Conservation (phyloP, 2,888 invertebrate species). For the Oithona nana region DNA sequence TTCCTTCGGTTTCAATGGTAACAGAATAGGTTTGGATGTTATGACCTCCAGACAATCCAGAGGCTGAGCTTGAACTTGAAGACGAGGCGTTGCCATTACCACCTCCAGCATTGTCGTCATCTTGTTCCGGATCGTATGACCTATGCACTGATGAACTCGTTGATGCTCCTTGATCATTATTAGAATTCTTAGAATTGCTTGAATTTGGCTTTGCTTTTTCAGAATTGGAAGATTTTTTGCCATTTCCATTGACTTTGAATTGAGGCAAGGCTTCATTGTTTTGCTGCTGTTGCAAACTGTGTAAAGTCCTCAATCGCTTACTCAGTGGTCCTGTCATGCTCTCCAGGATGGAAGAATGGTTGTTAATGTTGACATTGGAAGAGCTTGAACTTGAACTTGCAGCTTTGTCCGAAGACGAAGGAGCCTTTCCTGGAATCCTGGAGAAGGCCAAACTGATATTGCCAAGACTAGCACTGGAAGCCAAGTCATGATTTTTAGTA, state of each 20-base stretch:
- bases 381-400: not conserved
- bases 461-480: not conserved
- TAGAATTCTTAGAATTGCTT: not conserved
- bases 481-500: not conserved
- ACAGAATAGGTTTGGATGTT: conserved; percentile 1
- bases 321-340: conserved; percentile 11
- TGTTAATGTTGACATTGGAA: not conserved
- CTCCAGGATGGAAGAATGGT: conserved; percentile 12
- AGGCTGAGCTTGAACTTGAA: not conserved
- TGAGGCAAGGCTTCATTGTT: not conserved
- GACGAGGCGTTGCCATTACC: not conserved
- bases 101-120: not conserved
- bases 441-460: conserved; percentile 1
- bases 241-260: no score
- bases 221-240: no score
- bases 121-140: not conserved
- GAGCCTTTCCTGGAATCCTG: not conserved
- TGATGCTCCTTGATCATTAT: not conserved
- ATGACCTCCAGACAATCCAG: not conserved
- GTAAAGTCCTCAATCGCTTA: conserved; percentile 7
- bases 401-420: not conserved
- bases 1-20: not conserved
- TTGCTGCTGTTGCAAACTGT: conserved; percentile 8
- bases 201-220: no score
- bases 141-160: no score